Base-by-base conservation (phyloP, 2,113 vertebrate species). In the Orthonyx spaldingii region DNA sequence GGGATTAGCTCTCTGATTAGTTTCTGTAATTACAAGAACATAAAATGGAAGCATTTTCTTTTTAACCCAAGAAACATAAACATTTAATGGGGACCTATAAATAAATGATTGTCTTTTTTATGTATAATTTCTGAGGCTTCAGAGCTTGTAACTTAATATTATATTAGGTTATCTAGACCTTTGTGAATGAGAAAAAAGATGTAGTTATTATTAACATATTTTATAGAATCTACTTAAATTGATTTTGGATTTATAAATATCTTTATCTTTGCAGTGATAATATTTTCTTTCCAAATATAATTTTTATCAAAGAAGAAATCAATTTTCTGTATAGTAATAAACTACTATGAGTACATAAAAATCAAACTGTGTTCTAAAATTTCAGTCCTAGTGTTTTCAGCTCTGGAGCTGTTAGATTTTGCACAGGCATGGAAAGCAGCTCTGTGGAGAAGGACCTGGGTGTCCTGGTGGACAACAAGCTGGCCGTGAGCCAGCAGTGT, bases 381-480 rank as follows among this genome's bases (percentile, higher is more conserved):
- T 83, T 85, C 47, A 71, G 3, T 75, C 35, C 13, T 18, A 42
- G 2, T 27, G 8, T 13, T 57, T 59, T 70, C 88, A 55, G 28
- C 55, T 3, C 2, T 7, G 26, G 37, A 49, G 30, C 17, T 89
- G 6, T 42, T 63, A n/a, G 22, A 37, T 80, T 87, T 84, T 64
- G 50, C 22, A 20, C 2, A 47, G 26, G 3, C 11, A 41, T 64
- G 11, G 57, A 60, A 68, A 61, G 12, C 3, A 27, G 10, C 26
- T 75, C 11, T 4, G 2, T 0, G 0, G 30, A 32, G 59, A 33
- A 28, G 37, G 27, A 24, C 3, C 0, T 24, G 16, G 3, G 15
- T 0, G 0, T 52, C 27, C 19, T 74, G 60, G 27, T 44, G 59
- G 8, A 37, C 12, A 44, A 0, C 9, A 21, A 64, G 26, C 17